Evolutionary conservation across 2,797 vertebrate species (phyloP).

Genomic region (Ctenopoma multispine): DNA sequence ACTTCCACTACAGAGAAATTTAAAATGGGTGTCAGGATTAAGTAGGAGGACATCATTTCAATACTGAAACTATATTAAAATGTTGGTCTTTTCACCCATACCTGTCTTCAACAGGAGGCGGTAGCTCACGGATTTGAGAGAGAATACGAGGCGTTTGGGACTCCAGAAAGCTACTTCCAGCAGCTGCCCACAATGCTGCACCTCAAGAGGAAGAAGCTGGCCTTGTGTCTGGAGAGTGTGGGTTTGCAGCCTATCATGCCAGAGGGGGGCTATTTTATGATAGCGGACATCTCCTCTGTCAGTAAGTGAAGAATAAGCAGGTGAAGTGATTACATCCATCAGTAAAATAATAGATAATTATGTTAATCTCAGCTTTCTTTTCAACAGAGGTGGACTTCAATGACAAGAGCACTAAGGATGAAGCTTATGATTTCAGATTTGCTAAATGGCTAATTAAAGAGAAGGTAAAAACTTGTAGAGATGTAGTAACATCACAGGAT

Average conservation of each 20-base stretch:
- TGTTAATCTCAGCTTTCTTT: constrained; percentile 8
- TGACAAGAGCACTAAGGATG: constrained; percentile 66
- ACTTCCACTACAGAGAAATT: too few species aligned
- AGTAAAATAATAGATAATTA: not conserved
- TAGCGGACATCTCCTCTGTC: constrained; percentile 90
- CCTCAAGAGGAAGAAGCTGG: constrained; percentile 85
- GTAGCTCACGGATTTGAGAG: constrained; percentile 88
- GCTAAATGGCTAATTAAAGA: constrained; percentile 94
- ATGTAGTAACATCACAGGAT: not conserved
- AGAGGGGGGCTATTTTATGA: constrained; percentile 93
- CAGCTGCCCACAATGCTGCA: constrained; percentile 85
- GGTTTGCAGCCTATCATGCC: constrained; percentile 90
- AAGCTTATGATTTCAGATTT: constrained; percentile 88
- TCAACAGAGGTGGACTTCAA: constrained; percentile 85
- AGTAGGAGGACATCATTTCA: too few species aligned
- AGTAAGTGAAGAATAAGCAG: constrained; percentile 82
- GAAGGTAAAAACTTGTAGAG: constrained; percentile 83
- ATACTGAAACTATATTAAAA: too few species aligned
- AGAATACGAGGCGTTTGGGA: constrained; percentile 85
- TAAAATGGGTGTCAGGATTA: too few species aligned
- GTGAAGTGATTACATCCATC: not conserved
- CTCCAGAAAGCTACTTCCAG: constrained; percentile 91
- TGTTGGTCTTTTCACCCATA: not conserved
- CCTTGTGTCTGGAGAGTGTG: constrained; percentile 82
- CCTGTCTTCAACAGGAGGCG: constrained; percentile 84